Evolutionary conservation across 2,888 invertebrate genomes (phyloP), one percentile per base, ranked within the genome.

Genomic region (Cantharis flavilabris): DNA sequence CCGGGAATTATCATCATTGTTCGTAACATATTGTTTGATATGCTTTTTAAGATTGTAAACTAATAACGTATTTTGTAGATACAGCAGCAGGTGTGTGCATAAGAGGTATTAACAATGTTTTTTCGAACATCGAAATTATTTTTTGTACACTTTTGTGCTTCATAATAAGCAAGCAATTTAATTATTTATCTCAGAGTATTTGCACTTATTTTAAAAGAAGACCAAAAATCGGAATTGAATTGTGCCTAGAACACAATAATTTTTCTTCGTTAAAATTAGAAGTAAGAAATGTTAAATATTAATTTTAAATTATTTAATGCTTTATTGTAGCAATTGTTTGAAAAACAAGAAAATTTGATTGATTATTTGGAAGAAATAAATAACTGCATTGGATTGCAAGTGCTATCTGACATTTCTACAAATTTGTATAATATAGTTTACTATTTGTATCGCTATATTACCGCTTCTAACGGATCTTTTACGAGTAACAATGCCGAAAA

Each of bases 371-470:
- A 76, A 14, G 77, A 78, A 73, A 64, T 83, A 16, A 83, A 83
- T 71, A 69, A 62, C 11, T 80, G 79, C 65, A 70, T 79, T 11
- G 83, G 83, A 9, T 70, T 82, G 9, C 83, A 82, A 75, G 64
- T 83, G 62, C 71, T 83, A 18, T 70, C 80, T 3, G 78, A 77
- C 62, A 77, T 76, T 23, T 78, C 78, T 9, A 79, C 81, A 11
- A 79, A 81, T 69, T 75, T 83, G 20, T 83, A 79, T 69, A 79
- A 80, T 1, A 79, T 79, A n/a, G 79, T 82, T 14, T 82, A 81
- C 74, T 81, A 81, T 72, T 73, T 83, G 62, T 83, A 80, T 71
- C 77, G 82, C n/a, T 82, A 80, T 30, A 79, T 80, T 65, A 82
- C 81, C 3, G 75, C 81, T n/a, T 75, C 78, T 1, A 72, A 78